Evolutionary conservation across 2,113 vertebrate genomes (phyloP), one percentile per base, ranked within the genome.

Genomic region (Trinectes maculatus): DNA sequence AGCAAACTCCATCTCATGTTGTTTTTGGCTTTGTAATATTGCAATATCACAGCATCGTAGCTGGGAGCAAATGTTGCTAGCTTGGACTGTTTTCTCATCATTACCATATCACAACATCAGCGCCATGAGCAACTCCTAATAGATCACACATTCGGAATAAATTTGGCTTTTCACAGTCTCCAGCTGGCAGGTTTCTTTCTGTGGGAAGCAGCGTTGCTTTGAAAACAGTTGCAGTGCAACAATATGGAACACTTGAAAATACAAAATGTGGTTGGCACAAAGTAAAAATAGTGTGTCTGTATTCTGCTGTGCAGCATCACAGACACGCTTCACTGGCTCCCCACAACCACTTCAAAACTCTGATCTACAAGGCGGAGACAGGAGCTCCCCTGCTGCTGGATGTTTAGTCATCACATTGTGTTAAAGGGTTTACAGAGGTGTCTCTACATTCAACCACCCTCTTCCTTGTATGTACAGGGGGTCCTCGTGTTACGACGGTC

Each of bases 91-190:
- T 55, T 77, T 57, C 43, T 64, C 21, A 53, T 67, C 39, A 63
- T 72, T 80, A 56, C n/a, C 62, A 74, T 65, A 71, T 56, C 67
- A 43, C 19, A 60, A 7, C 39, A 84, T 83, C 59, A 47, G 40
- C 36, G 67, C 77, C 54, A 59, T 28, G 6, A 56, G 77, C 67
- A 44, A 46, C 11, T 54, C 48, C 46, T 73, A 74, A 72, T 22
- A 19, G 46, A 74, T 55, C 25, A 37, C 37, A 74, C 61, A 52
- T 61, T 22, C 39, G 33, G 19, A 71, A 34, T 37, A 31, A 1
- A 39, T 64, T 29, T 24, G 57, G 24, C 59, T 58, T 31, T 68
- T 52, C 34, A 43, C 24, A 39, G 28, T 51, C 21, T 64, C 39
- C 57, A 77, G 31, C 46, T 48, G 26, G 51, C 44, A n/a, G 42